phyloP scores from a whole-genome alignment of 2,888 invertebrate species.

The Meteorus colon region DNA sequence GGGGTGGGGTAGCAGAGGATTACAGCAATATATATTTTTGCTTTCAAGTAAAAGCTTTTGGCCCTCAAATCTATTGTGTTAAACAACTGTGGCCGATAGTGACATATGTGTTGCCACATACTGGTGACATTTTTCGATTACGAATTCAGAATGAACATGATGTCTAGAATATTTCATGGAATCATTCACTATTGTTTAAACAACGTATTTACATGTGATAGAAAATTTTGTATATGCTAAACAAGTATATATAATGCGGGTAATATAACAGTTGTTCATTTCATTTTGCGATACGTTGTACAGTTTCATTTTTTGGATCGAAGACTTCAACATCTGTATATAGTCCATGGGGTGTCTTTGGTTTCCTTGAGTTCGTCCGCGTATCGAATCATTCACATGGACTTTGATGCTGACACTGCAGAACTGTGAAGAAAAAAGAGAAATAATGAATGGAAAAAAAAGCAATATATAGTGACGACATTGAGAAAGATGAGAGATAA shows the following conservation, averaged over 20 bases:
- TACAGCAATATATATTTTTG: not conserved
- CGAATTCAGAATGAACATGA: no score
- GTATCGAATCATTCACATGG: conserved; percentile 1
- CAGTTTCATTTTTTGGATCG: no score
- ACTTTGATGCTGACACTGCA: conserved; percentile 42
- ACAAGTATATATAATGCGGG: no score
- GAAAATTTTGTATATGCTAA: no score
- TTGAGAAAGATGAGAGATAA: conserved; percentile 2
- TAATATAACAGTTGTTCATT: not conserved
- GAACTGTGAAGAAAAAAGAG: not conserved
- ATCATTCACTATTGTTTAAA: no score
- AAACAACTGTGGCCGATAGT: not conserved
- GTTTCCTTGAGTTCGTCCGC: not conserved
- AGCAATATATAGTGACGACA: not conserved
- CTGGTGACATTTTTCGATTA: not conserved
- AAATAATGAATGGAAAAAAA: not conserved
- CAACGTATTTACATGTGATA: no score
- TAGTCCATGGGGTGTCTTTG: not conserved
- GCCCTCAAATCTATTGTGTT: not conserved
- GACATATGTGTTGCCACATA: not conserved
- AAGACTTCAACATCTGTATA: not conserved
- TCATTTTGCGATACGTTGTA: not conserved
- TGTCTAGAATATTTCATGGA: no score
- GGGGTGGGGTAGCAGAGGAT: not conserved
- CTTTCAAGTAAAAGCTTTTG: conserved; percentile 2